phyloP scores from a whole-genome alignment of 2,888 invertebrate genomes.

The Aethes cnicana region DNA sequence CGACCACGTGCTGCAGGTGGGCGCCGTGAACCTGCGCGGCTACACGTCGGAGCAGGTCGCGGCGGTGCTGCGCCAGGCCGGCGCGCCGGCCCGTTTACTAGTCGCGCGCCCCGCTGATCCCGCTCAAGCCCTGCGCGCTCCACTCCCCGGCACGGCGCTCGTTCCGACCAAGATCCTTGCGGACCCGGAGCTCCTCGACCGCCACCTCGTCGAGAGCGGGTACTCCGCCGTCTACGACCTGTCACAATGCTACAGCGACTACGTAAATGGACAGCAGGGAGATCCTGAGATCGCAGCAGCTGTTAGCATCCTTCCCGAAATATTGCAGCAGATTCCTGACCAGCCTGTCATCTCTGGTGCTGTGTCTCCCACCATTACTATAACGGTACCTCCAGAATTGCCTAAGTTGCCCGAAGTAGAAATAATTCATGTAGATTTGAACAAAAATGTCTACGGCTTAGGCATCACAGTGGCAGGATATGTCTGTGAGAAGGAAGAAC shows the following conservation, averaged over 20 bases:
- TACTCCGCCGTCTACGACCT: conserved; percentile 83
- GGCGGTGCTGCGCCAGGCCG: conserved; percentile 87
- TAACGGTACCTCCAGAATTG: conserved; percentile 76
- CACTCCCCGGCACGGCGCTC: conserved; percentile 91
- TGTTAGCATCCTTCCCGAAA: conserved; percentile 73
- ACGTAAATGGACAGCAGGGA: conserved; percentile 65
- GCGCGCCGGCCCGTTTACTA: conserved; percentile 92
- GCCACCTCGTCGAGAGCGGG: conserved; percentile 90
- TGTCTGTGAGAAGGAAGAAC: conserved; percentile 98
- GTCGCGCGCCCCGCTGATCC: conserved; percentile 96
- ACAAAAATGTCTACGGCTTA: conserved; percentile 95
- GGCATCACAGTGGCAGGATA: conserved; percentile 98
- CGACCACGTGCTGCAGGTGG: conserved; percentile 98
- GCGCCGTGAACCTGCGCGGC: conserved; percentile 96
- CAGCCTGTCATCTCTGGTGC: conserved; percentile 61
- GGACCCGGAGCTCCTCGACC: conserved; percentile 94
- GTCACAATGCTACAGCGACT: conserved; percentile 66
- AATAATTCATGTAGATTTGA: conserved; percentile 93
- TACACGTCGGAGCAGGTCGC: conserved; percentile 97
- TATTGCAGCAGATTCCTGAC: conserved; percentile 67
- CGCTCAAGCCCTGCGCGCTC: conserved; percentile 89
- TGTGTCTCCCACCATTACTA: conserved; percentile 72
- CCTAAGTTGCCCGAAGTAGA: conserved; percentile 93
- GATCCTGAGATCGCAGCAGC: conserved; percentile 63
- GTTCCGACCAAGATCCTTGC: conserved; percentile 96